These are phyloP conservation scores for Zaprionus taronus DNA, from an alignment of 1,140 invertebrate species.

Conservation along the genomic window DNA sequence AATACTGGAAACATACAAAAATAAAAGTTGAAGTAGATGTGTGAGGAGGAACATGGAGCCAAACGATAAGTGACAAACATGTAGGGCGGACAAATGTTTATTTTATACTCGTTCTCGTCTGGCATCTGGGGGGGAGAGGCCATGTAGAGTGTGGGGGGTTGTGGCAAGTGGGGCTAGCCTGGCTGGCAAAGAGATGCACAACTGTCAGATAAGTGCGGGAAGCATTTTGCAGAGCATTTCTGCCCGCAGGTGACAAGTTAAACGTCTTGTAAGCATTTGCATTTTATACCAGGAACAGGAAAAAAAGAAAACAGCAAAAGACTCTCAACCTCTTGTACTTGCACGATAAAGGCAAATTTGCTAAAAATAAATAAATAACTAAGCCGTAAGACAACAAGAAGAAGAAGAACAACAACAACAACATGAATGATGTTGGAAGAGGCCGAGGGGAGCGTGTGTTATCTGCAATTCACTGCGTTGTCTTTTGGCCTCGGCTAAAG, in stretches of 20 bases:
- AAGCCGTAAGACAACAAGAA: constrained; percentile 21
- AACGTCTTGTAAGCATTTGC: constrained; percentile 82
- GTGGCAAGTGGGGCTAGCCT: not conserved
- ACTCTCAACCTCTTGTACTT: constrained; percentile 11
- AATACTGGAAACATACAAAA: not conserved
- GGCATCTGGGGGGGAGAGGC: constrained; percentile 14
- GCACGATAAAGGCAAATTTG: constrained; percentile 48
- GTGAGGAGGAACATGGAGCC: constrained; percentile 53
- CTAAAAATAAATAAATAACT: constrained; percentile 68
- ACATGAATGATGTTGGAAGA: not conserved
- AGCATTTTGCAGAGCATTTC: constrained; percentile 67
- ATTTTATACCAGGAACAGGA: constrained; percentile 59
- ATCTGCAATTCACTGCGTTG: constrained; percentile 68
- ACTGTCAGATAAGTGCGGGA: constrained; percentile 78
- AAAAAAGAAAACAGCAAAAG: constrained; percentile 35
- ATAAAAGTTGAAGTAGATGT: not conserved
- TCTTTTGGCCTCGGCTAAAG: constrained; percentile 26
- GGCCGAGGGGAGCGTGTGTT: constrained; percentile 47
- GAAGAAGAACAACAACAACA: not conserved
- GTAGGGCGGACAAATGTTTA: constrained; percentile 77
- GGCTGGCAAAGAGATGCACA: constrained; percentile 62
- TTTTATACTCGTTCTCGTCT: constrained; percentile 64
- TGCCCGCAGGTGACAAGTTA: constrained; percentile 81
- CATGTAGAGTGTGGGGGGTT: not conserved
- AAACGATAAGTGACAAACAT: constrained; percentile 79